These are phyloP conservation scores for Arvicanthis niloticus DNA, from an alignment of 2,113 vertebrate species.

Conservation along the genomic window DNA sequence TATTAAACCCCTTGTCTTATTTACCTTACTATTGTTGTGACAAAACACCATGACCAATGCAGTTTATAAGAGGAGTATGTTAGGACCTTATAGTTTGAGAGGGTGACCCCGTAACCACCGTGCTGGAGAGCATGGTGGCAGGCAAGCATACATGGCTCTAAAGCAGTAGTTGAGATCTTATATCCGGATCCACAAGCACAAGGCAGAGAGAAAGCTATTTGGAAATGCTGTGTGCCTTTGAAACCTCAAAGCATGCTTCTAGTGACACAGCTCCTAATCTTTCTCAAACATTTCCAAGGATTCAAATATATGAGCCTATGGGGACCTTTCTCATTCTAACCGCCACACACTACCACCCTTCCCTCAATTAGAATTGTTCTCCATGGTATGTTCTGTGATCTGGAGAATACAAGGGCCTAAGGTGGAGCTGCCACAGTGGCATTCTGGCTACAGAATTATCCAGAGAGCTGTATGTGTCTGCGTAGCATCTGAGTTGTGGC, in stretches of 20 bases:
- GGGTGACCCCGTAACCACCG: neutral
- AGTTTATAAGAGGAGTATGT: too few species aligned
- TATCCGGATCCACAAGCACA: neutral
- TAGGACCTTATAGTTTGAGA: neutral
- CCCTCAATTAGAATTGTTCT: neutral
- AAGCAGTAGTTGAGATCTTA: too few species aligned
- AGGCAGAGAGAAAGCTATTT: neutral
- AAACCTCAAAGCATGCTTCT: neutral
- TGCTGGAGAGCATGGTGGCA: neutral
- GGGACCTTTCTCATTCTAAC: too few species aligned
- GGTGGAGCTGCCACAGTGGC: neutral
- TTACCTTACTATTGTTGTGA: neutral
- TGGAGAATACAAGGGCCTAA: neutral
- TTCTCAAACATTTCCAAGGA: neutral
- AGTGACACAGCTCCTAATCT: neutral
- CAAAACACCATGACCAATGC: neutral
- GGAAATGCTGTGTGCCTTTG: neutral
- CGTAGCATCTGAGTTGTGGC: rapidly evolving
- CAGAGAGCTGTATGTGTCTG: neutral
- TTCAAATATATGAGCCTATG: too few species aligned
- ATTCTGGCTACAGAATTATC: neutral
- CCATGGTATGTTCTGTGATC: neutral
- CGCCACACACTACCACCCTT: too few species aligned
- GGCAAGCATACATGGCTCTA: neutral
- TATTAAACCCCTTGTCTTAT: neutral